A percentile compares a stretch with the other conserved stretches of the same genome.
Evolutionary conservation across 2,113 vertebrate species (phyloP).

Genomic region (Orientallactaga bullata): DNA sequence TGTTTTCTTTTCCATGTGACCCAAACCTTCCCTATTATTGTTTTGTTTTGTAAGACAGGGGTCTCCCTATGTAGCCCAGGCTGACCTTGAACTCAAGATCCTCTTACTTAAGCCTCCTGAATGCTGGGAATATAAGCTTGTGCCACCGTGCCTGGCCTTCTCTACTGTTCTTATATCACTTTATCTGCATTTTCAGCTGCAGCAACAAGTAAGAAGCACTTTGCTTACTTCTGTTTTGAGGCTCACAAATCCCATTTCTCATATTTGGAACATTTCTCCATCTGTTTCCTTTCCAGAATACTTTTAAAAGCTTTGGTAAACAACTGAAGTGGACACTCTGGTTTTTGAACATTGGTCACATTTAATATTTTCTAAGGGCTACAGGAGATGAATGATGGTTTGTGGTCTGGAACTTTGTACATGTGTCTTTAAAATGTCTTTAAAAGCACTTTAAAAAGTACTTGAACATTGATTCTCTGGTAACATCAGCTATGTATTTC

Average conservation of each 20-base stretch:
- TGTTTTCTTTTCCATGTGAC: background rate
- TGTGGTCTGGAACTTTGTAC: background rate
- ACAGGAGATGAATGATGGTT: background rate
- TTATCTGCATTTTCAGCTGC: background rate
- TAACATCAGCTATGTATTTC: background rate
- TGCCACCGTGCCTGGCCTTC: background rate
- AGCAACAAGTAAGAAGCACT: background rate
- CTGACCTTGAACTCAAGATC: background rate
- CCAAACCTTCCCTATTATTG: background rate
- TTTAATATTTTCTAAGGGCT: conserved; percentile 27
- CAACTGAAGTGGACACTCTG: background rate
- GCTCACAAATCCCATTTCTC: background rate
- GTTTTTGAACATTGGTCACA: background rate
- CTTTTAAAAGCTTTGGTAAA: conserved; percentile 24
- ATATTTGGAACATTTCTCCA: background rate
- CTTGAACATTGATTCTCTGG: background rate
- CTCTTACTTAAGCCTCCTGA: background rate
- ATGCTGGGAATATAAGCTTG: background rate
- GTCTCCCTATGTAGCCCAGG: background rate
- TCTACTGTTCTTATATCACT: background rate
- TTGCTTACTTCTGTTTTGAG: background rate
- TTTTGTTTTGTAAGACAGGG: background rate
- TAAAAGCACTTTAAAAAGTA: conserved; percentile 14
- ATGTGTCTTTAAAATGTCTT: background rate
- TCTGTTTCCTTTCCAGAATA: conserved; percentile 11